Evolutionary conservation across 2,113 vertebrate genomes (phyloP), one percentile per base, ranked within the genome.

Genomic region (Saimiri boliviensis): DNA sequence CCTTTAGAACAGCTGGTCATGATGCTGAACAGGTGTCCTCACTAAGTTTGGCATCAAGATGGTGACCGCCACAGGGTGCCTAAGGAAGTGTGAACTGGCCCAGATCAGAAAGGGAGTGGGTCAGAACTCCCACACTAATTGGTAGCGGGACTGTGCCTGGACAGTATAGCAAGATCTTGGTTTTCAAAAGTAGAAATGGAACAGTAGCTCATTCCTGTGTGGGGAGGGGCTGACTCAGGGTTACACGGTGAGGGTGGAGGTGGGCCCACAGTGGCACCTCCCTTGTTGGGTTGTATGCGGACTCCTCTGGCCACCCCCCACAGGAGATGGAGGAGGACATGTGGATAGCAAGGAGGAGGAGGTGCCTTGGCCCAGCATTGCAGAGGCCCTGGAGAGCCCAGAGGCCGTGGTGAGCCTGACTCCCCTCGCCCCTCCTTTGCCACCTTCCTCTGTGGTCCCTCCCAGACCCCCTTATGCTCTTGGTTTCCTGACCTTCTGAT

Each of bases 371-470:
- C 56, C 83, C 8, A 98, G 98, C 45, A 99, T 99, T 88, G 99
- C 99, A 20, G 99, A 99, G 91, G 99, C 99, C 94, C 99, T 99
- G 94, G 99, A 99, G 82, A 99, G 98, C 98, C 99, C 96, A 94
- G 99, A 99, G 97, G 99, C 99, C 92, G 99, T 99, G 99, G 99
- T 99, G 92, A 99, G 98, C 82, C 2, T 12, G 45, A 27, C 16
- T 74, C 1, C 25, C 58, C 58, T 21, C 1, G 5, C 6, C 23
- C 42, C 20, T 9, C 16, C 17, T 4, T 27, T 82, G n/a, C 68
- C 35, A 19, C 86, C 45, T 60, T 1, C 60, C 37, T 37, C 82
- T 52, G 13, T 40, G 45, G 68, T n/a, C 47, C 49, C 47, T 71
- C n/a, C 71, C 30, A 30, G 40, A n/a, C 0, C 6, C 9, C 20